A percentile compares a stretch with the other conserved stretches of the same genome.
Evolutionary conservation across 2,888 invertebrate species (phyloP).

Genomic region (Hirtodrosophila trivittata): DNA sequence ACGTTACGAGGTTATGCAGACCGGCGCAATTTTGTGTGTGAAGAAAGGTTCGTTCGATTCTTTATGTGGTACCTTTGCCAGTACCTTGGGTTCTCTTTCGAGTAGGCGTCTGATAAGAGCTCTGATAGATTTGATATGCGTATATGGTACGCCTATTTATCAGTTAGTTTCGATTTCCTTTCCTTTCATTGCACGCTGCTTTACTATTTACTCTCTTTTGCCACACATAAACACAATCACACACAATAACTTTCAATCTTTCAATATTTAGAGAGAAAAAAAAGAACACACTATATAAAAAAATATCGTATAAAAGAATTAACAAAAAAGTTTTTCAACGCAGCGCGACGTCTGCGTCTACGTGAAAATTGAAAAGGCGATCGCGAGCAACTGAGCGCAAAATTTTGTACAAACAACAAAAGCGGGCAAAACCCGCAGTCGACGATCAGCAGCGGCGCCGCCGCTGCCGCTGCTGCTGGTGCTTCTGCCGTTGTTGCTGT

Average conservation of each 20-base stretch:
- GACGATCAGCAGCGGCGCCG: slow-evolving; percentile 28
- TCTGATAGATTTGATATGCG: slow-evolving; percentile 36
- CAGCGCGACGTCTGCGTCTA: slow-evolving; percentile 43
- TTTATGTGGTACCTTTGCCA: neutral
- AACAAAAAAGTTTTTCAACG: slow-evolving; percentile 33
- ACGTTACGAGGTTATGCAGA: neutral
- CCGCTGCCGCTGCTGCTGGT: slow-evolving; percentile 12
- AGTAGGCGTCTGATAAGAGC: slow-evolving; percentile 31
- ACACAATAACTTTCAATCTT: neutral
- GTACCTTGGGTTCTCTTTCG: slow-evolving; percentile 27
- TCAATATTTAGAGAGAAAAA: no score
- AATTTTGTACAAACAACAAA: slow-evolving; percentile 66
- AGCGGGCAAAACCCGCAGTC: slow-evolving; percentile 37
- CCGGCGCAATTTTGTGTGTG: slow-evolving; percentile 5
- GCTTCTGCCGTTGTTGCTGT: slow-evolving; percentile 7
- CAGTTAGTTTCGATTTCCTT: slow-evolving; percentile 42
- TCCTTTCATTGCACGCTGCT: slow-evolving; percentile 18
- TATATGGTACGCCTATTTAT: slow-evolving; percentile 20
- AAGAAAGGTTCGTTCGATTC: slow-evolving; percentile 24
- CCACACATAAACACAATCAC: neutral
- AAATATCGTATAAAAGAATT: neutral
- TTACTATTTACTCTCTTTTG: slow-evolving; percentile 31
- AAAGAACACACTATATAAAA: no score
- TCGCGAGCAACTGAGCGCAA: slow-evolving; percentile 81
- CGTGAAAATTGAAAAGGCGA: slow-evolving; percentile 81